Conservation (phyloP, 2,888 invertebrate genomes). For the Drosophila acutilabella region DNA sequence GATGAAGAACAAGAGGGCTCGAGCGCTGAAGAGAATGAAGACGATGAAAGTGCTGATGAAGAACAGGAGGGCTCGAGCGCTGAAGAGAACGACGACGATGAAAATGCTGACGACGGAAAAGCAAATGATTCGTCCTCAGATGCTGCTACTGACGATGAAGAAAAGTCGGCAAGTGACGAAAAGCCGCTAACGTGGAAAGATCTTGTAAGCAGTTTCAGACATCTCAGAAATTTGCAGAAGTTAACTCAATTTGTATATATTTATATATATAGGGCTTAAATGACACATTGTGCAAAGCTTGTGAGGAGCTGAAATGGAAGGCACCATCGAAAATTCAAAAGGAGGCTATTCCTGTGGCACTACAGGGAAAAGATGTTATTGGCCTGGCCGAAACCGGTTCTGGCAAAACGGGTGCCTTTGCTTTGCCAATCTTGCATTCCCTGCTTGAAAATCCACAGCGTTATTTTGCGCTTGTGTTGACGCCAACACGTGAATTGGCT, state of each 20-base stretch:
- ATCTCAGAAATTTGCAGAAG: too few species aligned
- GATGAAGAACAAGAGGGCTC: conserved; percentile 37
- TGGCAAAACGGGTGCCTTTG: conserved; percentile 98
- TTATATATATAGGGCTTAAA: conserved; percentile 90
- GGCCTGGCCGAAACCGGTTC: conserved; percentile 91
- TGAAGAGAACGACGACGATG: conserved; percentile 41
- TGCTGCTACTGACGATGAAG: conserved; percentile 30
- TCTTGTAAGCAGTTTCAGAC: conserved; percentile 85
- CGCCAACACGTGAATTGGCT: conserved; percentile 98
- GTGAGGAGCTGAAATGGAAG: conserved; percentile 96
- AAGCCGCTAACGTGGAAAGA: conserved; percentile 86
- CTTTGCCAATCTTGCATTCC: conserved; percentile 96
- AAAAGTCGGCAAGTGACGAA: conserved; percentile 36
- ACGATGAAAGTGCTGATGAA: conserved; percentile 49
- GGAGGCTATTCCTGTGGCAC: conserved; percentile 96
- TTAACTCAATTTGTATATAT: neutral
- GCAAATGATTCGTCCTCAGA: conserved; percentile 31
- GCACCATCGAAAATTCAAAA: conserved; percentile 97
- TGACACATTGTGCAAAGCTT: conserved; percentile 96
- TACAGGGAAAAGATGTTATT: conserved; percentile 91
- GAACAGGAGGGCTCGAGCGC: conserved; percentile 32
- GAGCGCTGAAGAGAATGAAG: conserved; percentile 40
- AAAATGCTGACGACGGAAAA: conserved; percentile 37
- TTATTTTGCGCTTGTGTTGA: conserved; percentile 96
- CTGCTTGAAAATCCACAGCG: conserved; percentile 96